A percentile compares a stretch with the other conserved stretches of the same genome.
Conservation (phyloP, 2,888 invertebrate genomes). For the Dilophus febrilis region DNA sequence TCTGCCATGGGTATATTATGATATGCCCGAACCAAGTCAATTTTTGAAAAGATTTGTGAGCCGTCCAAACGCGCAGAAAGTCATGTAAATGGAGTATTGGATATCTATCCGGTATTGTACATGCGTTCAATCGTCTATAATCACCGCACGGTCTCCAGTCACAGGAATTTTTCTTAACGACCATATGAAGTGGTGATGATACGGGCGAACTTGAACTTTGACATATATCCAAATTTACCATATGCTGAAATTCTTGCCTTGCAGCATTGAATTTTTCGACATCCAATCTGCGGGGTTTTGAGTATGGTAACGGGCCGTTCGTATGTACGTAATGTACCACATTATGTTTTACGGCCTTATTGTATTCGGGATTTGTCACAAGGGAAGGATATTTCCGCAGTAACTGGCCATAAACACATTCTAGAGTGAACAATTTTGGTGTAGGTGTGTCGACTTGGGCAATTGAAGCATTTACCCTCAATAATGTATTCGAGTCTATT, state of each 20-base stretch:
- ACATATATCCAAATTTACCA: too few species aligned
- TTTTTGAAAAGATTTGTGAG: too few species aligned
- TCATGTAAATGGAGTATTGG: too few species aligned
- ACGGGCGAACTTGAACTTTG: slow-evolving; percentile 1
- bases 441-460: background rate
- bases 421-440: background rate
- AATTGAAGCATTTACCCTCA: background rate
- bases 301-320: background rate
- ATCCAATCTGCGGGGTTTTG: slow-evolving; percentile 1
- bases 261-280: background rate
- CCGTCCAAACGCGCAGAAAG: too few species aligned
- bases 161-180: too few species aligned
- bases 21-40: too few species aligned
- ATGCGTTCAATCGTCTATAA: too few species aligned
- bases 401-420: background rate
- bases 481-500: slow-evolving; percentile 4
- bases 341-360: background rate
- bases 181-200: slow-evolving; percentile 7
- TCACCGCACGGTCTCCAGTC: too few species aligned
- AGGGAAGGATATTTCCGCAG: background rate
- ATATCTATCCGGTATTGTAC: too few species aligned
- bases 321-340: slow-evolving; percentile 1
- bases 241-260: background rate
- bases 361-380: background rate
- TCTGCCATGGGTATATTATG: too few species aligned